phyloP scores from a whole-genome alignment of 2,888 invertebrate genomes.

The Chironomus tentans region DNA sequence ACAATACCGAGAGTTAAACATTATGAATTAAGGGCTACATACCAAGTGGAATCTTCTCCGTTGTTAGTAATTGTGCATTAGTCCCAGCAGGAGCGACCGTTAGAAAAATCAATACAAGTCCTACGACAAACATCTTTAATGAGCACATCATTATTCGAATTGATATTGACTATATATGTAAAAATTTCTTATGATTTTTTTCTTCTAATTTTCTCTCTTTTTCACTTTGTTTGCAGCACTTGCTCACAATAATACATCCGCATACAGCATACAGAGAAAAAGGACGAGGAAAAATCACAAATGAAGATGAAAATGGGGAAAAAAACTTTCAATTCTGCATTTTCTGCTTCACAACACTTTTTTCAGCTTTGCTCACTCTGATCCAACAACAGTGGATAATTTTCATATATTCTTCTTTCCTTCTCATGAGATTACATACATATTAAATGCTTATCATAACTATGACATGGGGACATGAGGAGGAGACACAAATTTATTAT shows the following conservation, averaged over 20 bases:
- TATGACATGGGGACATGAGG: background rate
- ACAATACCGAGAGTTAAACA: background rate
- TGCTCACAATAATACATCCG: background rate
- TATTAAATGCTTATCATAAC: constrained; percentile 19
- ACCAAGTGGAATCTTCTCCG: constrained; percentile 41
- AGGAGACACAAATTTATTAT: background rate
- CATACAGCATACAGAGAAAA: background rate
- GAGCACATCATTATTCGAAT: constrained; percentile 12
- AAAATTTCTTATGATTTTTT: background rate
- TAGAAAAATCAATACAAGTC: constrained; percentile 22
- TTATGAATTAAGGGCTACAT: constrained; percentile 35
- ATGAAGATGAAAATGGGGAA: too few relatives aligned
- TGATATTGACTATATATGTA: background rate
- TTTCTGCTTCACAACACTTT: background rate
- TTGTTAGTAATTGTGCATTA: constrained; percentile 40
- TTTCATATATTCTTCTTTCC: background rate
- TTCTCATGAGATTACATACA: constrained; percentile 10
- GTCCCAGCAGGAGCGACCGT: constrained; percentile 28
- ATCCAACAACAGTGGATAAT: too few relatives aligned
- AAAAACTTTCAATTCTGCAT: background rate
- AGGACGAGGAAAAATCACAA: too few relatives aligned
- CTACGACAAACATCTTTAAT: constrained; percentile 15
- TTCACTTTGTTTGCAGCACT: background rate
- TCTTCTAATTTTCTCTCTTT: background rate
- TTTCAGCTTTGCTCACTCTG: background rate